phyloP scores from a whole-genome alignment of 2,888 invertebrate species.

The Anoplius nigerrimus region DNA sequence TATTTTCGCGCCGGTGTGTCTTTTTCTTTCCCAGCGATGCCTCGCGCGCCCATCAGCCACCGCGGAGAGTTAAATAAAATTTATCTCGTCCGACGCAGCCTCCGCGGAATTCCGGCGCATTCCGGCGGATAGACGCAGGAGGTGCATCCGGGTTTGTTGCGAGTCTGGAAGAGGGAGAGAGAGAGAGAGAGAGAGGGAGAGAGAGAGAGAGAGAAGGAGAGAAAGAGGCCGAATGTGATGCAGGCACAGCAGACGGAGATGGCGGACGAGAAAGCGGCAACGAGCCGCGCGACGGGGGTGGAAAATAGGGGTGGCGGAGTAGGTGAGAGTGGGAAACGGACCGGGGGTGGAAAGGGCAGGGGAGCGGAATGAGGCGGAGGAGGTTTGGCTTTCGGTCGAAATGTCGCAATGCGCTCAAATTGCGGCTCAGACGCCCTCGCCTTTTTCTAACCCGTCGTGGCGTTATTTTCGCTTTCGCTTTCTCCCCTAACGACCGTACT shows the following conservation, averaged over 20 bases:
- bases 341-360: background rate
- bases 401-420: constrained; percentile 55
- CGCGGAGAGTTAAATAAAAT: constrained; percentile 63
- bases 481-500: too few species aligned
- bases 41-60: constrained; percentile 41
- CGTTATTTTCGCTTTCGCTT: background rate
- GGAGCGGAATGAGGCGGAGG: background rate
- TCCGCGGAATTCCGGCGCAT: constrained; percentile 62
- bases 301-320: constrained; percentile 20
- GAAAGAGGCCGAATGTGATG: background rate
- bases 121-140: constrained; percentile 54
- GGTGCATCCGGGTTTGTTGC: constrained; percentile 45
- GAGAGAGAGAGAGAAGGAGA: background rate
- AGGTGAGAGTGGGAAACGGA: constrained; percentile 6
- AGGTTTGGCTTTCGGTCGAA: constrained; percentile 43
- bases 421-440: constrained; percentile 29
- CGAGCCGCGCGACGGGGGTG: constrained; percentile 6
- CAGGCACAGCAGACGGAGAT: background rate
- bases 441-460: constrained; percentile 36
- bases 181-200: constrained; percentile 5
- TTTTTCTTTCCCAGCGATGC: constrained; percentile 18
- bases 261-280: background rate
- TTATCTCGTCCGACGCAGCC: constrained; percentile 64
- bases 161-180: constrained; percentile 20
- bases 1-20: constrained; percentile 4